Percentiles rank a stretch among this genome's conserved stretches.
These are phyloP conservation scores for Aeoliscus strigatus DNA, from an alignment of 2,797 vertebrate species.

Conservation along the genomic window DNA sequence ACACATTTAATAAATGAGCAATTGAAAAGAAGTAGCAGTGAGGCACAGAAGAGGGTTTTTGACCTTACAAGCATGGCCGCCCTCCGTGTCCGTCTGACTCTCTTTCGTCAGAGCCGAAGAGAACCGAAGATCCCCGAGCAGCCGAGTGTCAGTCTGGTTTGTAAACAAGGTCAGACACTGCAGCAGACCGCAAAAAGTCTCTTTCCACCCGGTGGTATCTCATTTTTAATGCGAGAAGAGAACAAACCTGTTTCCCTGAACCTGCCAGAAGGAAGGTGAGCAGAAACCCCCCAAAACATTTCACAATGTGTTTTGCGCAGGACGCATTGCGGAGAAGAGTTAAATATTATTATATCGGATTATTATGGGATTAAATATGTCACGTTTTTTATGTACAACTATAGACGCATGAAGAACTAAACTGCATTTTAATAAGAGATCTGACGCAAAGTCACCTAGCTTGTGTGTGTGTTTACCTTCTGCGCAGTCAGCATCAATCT, in stretches of 20 bases:
- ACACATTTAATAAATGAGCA: too few species aligned
- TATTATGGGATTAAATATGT: background rate
- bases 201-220: background rate
- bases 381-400: background rate
- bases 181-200: constrained; percentile 39
- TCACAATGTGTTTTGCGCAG: background rate
- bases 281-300: background rate
- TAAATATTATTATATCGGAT: background rate
- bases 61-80: constrained; percentile 50
- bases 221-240: background rate
- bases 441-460: constrained; percentile 63
- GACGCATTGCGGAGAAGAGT: constrained; percentile 7
- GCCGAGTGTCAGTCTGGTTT: constrained; percentile 38
- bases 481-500: constrained; percentile 50
- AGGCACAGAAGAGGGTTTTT: background rate
- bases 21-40: too few species aligned
- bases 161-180: constrained; percentile 77
- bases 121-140: constrained; percentile 49
- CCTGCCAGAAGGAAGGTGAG: constrained; percentile 36
- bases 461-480: constrained; percentile 37
- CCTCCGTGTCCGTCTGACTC: background rate
- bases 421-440: constrained; percentile 19
- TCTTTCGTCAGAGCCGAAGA: constrained; percentile 51
- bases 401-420: constrained; percentile 1
- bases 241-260: background rate